These are phyloP conservation scores for Pogonophryne albipinna DNA, from an alignment of 2,797 vertebrate genomes.

Conservation along the genomic window DNA sequence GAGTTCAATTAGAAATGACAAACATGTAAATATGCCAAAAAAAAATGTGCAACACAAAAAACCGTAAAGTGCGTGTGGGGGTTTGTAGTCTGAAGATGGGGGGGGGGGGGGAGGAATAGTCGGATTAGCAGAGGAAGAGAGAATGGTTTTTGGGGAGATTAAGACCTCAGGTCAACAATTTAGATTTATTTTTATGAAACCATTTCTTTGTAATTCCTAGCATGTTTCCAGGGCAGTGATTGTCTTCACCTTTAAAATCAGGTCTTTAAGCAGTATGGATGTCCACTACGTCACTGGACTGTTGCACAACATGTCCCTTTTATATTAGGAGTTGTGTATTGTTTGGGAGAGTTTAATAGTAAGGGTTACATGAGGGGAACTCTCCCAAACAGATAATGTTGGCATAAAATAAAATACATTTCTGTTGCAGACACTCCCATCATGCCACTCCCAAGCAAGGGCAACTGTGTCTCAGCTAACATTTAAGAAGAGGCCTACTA, in stretches of 20 bases:
- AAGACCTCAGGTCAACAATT: constrained; percentile 49
- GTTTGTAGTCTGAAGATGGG: constrained; percentile 35
- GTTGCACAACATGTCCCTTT: background rate
- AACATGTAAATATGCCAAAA: too few species aligned
- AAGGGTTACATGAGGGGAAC: too few species aligned
- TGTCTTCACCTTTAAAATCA: constrained; percentile 18
- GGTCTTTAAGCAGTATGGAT: background rate
- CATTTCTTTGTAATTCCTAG: constrained; percentile 39
- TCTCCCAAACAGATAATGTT: too few species aligned
- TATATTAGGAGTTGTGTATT: background rate
- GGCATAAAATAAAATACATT: too few species aligned
- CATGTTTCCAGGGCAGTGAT: constrained; percentile 36
- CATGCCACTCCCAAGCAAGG: too few species aligned
- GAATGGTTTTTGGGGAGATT: constrained; percentile 64
- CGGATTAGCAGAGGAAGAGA: constrained; percentile 60
- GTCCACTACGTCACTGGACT: background rate
- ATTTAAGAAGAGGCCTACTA: too few species aligned
- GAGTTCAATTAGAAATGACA: background rate
- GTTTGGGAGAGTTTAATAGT: background rate
- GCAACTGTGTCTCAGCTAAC: too few species aligned
- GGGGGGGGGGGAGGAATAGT: constrained; percentile 34
- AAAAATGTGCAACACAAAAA: background rate
- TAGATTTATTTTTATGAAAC: constrained; percentile 45
- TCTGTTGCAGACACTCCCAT: too few species aligned
- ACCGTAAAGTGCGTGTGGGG: background rate